Evolutionary conservation across 2,113 vertebrate species (phyloP).

Genomic region (Prolemur simus): DNA sequence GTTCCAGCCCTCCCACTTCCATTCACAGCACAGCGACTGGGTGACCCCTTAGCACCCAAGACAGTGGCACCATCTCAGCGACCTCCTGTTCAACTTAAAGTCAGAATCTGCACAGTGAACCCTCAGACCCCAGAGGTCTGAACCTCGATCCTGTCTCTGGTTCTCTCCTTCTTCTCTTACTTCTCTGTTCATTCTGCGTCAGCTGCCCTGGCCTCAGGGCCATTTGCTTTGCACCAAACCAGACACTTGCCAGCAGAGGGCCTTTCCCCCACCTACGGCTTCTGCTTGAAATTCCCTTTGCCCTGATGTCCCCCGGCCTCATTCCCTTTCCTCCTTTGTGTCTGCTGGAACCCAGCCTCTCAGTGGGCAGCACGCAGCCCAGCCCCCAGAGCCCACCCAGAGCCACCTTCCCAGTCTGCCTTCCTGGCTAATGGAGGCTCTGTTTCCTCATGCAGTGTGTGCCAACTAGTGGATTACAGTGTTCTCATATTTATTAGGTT

Average conservation of each 20-base stretch:
- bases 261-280: background rate
- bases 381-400: too few species aligned
- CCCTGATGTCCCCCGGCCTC: too few species aligned
- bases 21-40: background rate
- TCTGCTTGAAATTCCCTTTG: background rate
- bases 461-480: too few species aligned
- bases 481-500: background rate
- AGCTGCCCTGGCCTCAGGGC: background rate
- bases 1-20: too few species aligned
- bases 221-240: background rate
- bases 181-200: background rate
- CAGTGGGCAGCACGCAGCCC: background rate
- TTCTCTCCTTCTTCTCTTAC: background rate
- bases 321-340: background rate
- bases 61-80: background rate
- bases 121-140: background rate
- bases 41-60: background rate
- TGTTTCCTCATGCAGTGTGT: background rate
- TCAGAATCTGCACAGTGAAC: background rate
- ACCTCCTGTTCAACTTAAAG: background rate
- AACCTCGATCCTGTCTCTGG: background rate
- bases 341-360: background rate
- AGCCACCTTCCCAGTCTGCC: too few species aligned
- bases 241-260: accelerated
- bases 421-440: accelerated